Evolutionary conservation across 2,888 invertebrate species (phyloP).

Genomic region (Incurvaria masculella): DNA sequence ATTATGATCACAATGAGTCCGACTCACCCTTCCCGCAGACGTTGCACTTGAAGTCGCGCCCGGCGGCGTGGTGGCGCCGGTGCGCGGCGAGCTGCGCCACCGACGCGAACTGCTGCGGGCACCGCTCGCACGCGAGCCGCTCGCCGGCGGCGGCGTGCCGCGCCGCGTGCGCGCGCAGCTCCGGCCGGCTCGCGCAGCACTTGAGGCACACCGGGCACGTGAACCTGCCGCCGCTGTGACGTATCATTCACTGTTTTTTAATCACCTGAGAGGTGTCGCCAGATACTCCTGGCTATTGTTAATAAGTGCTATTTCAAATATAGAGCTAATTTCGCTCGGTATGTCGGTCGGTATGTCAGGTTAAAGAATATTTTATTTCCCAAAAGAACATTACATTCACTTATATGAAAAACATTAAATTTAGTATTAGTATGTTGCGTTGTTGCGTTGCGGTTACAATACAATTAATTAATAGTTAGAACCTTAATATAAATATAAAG

Average conservation of each 20-base stretch:
- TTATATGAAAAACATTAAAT: no score
- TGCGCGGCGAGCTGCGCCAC: slow-evolving; percentile 45
- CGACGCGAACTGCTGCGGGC: slow-evolving; percentile 35
- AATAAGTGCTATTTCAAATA: not conserved
- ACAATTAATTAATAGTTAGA: no score
- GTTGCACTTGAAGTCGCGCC: slow-evolving; percentile 33
- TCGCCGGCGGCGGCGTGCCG: slow-evolving; percentile 46
- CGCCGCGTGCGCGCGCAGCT: slow-evolving; percentile 40
- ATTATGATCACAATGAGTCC: not conserved
- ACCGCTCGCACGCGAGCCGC: slow-evolving; percentile 35
- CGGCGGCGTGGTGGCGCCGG: slow-evolving; percentile 38
- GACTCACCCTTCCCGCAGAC: slow-evolving; percentile 38
- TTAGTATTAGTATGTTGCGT: no score
- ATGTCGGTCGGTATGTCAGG: no score
- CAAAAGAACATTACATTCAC: no score
- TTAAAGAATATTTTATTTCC: no score
- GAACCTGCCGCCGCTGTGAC: slow-evolving; percentile 27
- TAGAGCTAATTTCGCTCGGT: not conserved
- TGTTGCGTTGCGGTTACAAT: no score
- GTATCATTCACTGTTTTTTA: not conserved
- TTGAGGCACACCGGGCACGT: slow-evolving; percentile 44
- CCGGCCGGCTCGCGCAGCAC: slow-evolving; percentile 43
- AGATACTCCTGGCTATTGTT: not conserved
- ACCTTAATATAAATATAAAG: no score
- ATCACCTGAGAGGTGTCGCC: not conserved